Evolutionary conservation across 2,888 invertebrate species (phyloP), one percentile per base, ranked within the genome.

Genomic region (Scaptomyza flava): DNA sequence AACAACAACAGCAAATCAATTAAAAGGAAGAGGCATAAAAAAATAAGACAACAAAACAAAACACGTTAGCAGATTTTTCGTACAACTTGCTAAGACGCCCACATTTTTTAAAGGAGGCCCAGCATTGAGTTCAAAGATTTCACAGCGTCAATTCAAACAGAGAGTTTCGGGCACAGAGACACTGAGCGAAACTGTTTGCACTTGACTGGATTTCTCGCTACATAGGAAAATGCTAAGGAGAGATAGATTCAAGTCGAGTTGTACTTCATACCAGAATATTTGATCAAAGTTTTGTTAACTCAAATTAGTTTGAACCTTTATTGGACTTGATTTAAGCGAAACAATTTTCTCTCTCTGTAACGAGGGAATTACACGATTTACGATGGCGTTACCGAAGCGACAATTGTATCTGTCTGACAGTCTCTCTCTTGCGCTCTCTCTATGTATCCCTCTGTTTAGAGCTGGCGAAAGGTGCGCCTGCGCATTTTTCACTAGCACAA

Each of bases 381-480:
- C 80, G 75, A 69, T 79, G 80, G 80, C 79, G 77, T 69, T 77
- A 36, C 36, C 51, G 81, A 68, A 84, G 87, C 87, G 87, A 81
- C 81, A 81, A 81, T 87, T 81, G 78, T 80, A 54, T 64, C 62
- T 48, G 67, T 53, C 67, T 17, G 12, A 23, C 41, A n/a, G 33
- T 30, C 54, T n/a, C 30, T 17, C 23, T 42, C 23, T 30, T 31
- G 53, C 27, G 17, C 33, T 38, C 17, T 46, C 17, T 17, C 17
- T 59, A 33, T 50, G 45, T 70, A 52, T 53, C 41, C 31, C 60
- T 38, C 38, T 4, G 36, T n/a, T 27, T 27, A 27, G 36, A 36
- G 36, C 7, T 38, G 87, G 84, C 74, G 87, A 85, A 85, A 85
- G 84, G 84, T 85, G 84, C 84, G 84, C 84, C 84, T 76, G 84